Conservation (phyloP, 2,888 invertebrate genomes). For the Hecatera dysodea region DNA sequence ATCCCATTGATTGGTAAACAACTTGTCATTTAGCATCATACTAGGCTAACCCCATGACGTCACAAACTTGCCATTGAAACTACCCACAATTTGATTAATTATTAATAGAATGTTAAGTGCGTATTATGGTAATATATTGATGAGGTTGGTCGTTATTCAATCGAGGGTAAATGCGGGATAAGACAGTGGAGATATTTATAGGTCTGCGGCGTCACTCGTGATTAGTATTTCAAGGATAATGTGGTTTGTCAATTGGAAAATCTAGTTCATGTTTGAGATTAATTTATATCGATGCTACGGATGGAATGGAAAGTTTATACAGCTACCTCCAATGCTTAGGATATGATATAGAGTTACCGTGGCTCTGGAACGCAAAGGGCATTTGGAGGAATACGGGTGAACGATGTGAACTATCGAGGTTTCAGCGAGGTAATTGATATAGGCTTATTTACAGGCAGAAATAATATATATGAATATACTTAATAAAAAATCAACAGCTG, state of each 20-base stretch:
- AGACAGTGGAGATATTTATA: conserved; percentile 42
- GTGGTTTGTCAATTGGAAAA: conserved; percentile 20
- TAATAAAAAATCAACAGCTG: too few relatives aligned
- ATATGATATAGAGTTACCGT: too few relatives aligned
- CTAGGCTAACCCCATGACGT: conserved; percentile 39
- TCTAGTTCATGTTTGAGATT: conserved; percentile 25
- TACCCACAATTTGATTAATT: conserved; percentile 42
- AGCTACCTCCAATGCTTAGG: background rate
- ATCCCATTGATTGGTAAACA: conserved; percentile 52
- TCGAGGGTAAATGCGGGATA: conserved; percentile 39
- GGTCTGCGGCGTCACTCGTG: conserved; percentile 24
- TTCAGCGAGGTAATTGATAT: too few relatives aligned
- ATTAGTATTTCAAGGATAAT: conserved; percentile 24
- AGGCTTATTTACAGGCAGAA: too few relatives aligned
- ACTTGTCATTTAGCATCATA: conserved; percentile 50
- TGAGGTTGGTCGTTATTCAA: conserved; percentile 57
- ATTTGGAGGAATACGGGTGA: too few relatives aligned
- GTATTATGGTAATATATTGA: conserved; percentile 60
- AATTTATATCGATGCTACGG: background rate
- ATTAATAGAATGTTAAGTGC: conserved; percentile 46
- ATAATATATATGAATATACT: too few relatives aligned
- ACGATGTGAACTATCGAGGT: too few relatives aligned
- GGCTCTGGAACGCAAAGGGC: too few relatives aligned
- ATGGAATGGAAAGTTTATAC: background rate
- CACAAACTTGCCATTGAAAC: conserved; percentile 37